phyloP scores from a whole-genome alignment of 2,888 invertebrate species.

The Polyploca ridens region DNA sequence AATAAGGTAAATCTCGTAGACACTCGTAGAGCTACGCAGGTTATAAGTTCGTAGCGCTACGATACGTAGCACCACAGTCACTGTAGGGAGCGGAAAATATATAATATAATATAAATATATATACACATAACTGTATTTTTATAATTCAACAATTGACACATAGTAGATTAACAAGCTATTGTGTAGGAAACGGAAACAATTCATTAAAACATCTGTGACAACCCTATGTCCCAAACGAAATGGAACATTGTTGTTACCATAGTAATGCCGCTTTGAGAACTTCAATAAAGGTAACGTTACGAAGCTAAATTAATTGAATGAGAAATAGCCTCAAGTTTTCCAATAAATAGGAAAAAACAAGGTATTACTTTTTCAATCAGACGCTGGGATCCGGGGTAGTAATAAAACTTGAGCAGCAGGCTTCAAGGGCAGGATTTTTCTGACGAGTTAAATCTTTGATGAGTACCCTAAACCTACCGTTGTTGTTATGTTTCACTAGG shows the following conservation, averaged over 20 bases:
- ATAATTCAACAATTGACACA: too few relatives aligned
- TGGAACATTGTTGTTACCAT: neutral
- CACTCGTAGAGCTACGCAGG: too few relatives aligned
- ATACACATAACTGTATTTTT: too few relatives aligned
- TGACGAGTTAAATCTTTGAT: neutral
- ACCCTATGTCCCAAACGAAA: neutral
- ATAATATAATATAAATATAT: too few relatives aligned
- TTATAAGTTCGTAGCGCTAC: too few relatives aligned
- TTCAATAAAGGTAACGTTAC: neutral
- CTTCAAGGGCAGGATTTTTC: slow-evolving; percentile 1
- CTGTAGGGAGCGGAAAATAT: too few relatives aligned
- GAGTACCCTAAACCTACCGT: neutral
- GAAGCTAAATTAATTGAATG: slow-evolving; percentile 6
- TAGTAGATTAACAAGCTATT: neutral
- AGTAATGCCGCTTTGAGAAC: neutral
- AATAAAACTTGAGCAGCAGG: slow-evolving; percentile 8
- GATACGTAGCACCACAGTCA: too few relatives aligned
- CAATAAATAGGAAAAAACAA: slow-evolving; percentile 17
- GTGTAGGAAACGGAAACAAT: neutral
- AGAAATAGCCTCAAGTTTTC: slow-evolving; percentile 14
- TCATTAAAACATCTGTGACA: neutral
- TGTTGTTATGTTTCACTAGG: neutral
- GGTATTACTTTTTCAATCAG: slow-evolving; percentile 32
- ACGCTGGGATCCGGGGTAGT: slow-evolving; percentile 18
- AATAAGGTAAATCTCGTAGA: too few relatives aligned